Evolutionary conservation across 2,797 vertebrate genomes (phyloP).

Genomic region (Nasua narica): DNA sequence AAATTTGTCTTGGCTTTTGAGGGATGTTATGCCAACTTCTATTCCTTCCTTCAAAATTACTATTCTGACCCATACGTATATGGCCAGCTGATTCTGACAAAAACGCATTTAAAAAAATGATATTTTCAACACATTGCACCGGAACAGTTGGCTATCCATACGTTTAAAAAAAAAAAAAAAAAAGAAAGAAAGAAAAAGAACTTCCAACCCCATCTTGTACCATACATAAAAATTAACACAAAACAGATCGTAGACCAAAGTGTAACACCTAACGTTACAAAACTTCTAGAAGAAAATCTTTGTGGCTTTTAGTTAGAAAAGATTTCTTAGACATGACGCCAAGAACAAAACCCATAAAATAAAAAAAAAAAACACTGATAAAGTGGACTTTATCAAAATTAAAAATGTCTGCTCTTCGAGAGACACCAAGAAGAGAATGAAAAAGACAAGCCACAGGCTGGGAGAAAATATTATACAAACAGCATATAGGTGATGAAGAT

Average conservation of each 20-base stretch:
- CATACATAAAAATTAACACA: not conserved
- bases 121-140: not conserved
- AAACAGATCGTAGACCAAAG: not conserved
- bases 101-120: not conserved
- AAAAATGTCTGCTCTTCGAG: not conserved
- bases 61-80: not conserved
- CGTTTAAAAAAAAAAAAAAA: not conserved
- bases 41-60: not conserved
- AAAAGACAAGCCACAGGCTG: not conserved
- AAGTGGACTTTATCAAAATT: not conserved
- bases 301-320: not conserved
- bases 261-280: not conserved
- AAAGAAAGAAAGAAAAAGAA: not conserved
- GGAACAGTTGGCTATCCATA: not conserved
- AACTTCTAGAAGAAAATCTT: not conserved
- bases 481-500: not conserved
- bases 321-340: not conserved
- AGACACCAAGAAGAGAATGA: not conserved
- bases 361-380: not conserved
- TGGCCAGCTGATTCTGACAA: not conserved
- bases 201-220: not conserved
- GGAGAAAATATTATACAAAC: not conserved
- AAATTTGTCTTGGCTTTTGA: not conserved
- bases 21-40: not conserved
- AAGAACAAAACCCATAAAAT: not conserved